Conservation (phyloP, 2,888 invertebrate genomes). For the Lydus trimaculatus region DNA sequence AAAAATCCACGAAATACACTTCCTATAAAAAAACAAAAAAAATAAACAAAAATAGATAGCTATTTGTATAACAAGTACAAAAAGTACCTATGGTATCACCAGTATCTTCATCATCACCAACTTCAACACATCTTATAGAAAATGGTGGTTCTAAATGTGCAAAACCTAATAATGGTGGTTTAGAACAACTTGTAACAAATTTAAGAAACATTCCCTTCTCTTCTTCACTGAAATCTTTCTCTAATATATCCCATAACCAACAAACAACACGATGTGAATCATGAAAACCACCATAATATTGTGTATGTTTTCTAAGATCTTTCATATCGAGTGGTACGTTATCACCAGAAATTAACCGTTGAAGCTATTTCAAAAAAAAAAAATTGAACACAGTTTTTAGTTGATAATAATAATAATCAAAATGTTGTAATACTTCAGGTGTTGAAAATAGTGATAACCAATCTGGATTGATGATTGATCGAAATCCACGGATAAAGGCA, state of each 20-base stretch:
- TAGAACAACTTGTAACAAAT: slow-evolving; percentile 89
- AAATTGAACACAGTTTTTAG: no score
- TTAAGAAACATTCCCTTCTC: slow-evolving; percentile 95
- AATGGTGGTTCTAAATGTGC: slow-evolving; percentile 97
- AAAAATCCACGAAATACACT: slow-evolving; percentile 98
- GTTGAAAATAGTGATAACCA: slow-evolving; percentile 96
- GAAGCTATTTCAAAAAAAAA: slow-evolving; percentile 67
- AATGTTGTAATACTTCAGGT: slow-evolving; percentile 82
- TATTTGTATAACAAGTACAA: background rate
- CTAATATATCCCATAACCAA: slow-evolving; percentile 99
- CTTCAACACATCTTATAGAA: slow-evolving; percentile 98
- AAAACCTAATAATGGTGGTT: slow-evolving; percentile 95
- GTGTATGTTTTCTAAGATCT: slow-evolving; percentile 89
- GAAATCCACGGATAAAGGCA: slow-evolving; percentile 96
- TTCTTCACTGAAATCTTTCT: slow-evolving; percentile 90
- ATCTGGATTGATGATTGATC: slow-evolving; percentile 93
- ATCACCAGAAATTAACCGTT: slow-evolving; percentile 95
- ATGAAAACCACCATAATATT: slow-evolving; percentile 99
- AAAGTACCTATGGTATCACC: slow-evolving; percentile 80
- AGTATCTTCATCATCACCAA: slow-evolving; percentile 95
- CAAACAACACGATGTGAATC: slow-evolving; percentile 96
- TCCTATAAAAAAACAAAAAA: slow-evolving; percentile 64
- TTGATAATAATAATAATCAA: slow-evolving; percentile 2
- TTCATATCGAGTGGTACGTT: slow-evolving; percentile 90
- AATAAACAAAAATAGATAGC: background rate